Conservation (phyloP, 2,113 vertebrate species). For the Carettochelys insculpta region DNA sequence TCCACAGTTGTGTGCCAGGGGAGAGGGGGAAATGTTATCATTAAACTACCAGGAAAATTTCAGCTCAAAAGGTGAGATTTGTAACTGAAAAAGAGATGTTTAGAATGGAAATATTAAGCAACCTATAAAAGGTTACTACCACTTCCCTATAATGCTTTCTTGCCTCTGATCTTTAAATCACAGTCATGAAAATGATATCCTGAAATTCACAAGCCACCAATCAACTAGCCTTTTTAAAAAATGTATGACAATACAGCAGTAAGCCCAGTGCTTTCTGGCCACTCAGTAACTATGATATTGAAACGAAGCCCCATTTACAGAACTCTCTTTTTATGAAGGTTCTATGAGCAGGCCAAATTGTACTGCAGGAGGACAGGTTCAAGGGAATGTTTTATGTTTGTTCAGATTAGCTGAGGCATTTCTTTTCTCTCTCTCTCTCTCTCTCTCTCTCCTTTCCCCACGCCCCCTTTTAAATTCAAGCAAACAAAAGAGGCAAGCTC, state of each 20-base stretch:
- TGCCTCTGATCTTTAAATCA: slow-evolving; percentile 49
- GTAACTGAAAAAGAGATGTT: neutral
- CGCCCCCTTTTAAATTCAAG: neutral
- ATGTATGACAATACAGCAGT: slow-evolving; percentile 16
- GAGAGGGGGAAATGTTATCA: neutral
- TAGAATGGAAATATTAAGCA: slow-evolving; percentile 15
- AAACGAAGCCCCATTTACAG: slow-evolving; percentile 36
- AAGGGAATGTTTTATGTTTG: slow-evolving; percentile 49
- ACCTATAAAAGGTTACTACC: neutral
- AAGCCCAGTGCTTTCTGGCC: slow-evolving; percentile 32
- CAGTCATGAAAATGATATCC: slow-evolving; percentile 29
- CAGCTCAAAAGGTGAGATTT: neutral
- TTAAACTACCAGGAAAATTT: neutral
- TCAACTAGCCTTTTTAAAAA: slow-evolving; percentile 13
- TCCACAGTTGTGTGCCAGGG: neutral
- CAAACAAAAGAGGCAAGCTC: slow-evolving; percentile 58
- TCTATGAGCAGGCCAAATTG: slow-evolving; percentile 9
- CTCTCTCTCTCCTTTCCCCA: neutral
- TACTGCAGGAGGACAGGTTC: slow-evolving; percentile 6
- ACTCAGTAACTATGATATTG: slow-evolving; percentile 53
- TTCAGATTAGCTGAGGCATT: slow-evolving; percentile 43
- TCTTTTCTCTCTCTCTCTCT: neutral
- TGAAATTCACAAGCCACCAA: slow-evolving; percentile 45
- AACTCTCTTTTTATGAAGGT: neutral
- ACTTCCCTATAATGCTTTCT: slow-evolving; percentile 10